These are phyloP conservation scores for Argyrosomus japonicus DNA, from an alignment of 2,113 vertebrate genomes.

Conservation along the genomic window DNA sequence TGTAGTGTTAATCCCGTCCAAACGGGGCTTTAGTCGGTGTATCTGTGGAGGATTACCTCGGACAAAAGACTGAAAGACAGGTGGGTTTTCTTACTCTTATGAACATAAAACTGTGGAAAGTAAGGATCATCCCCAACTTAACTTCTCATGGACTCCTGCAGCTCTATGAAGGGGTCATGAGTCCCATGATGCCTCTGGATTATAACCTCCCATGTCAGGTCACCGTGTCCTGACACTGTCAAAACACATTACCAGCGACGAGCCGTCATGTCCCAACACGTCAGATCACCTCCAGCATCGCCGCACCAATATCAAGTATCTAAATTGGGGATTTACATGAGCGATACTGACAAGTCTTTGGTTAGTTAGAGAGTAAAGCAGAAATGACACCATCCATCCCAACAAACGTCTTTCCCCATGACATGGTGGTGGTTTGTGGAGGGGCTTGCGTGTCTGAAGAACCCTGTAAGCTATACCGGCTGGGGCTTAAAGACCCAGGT, in stretches of 20 bases:
- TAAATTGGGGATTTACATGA: constrained; percentile 15
- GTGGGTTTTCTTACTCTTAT: neutral
- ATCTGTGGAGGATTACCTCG: too few relatives aligned
- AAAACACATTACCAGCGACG: neutral
- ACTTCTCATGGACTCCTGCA: too few relatives aligned
- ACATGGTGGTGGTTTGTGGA: neutral
- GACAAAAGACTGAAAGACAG: neutral
- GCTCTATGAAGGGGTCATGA: neutral
- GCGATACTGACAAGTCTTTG: neutral
- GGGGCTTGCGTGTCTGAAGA: too few relatives aligned
- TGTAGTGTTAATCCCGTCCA: neutral
- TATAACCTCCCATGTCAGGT: neutral
- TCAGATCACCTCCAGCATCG: constrained; percentile 1
- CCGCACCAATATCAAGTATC: neutral
- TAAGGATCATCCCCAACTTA: neutral
- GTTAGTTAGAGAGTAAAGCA: neutral
- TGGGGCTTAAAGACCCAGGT: too few relatives aligned
- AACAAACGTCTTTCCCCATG: neutral
- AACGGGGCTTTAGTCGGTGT: neutral
- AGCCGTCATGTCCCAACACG: neutral
- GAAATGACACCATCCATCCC: neutral
- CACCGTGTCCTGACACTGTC: neutral
- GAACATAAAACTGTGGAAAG: neutral
- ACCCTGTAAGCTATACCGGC: too few relatives aligned
- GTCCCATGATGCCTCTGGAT: neutral